Conservation (phyloP, 2,888 invertebrate genomes). For the Rugalucina vietnamica region DNA sequence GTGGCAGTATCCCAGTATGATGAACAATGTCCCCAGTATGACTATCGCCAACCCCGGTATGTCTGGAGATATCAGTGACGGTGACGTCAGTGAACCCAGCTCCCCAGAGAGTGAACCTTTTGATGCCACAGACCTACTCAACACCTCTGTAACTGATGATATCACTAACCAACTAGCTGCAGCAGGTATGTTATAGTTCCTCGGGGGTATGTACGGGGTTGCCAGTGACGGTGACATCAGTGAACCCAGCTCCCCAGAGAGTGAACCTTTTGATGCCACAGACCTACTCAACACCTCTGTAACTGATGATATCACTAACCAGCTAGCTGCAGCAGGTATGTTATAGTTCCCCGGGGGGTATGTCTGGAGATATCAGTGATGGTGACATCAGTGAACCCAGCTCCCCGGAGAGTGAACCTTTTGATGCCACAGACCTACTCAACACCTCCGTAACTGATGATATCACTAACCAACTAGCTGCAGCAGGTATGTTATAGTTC, state of each 20-base stretch:
- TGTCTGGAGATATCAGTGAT: no score
- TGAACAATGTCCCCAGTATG: not conserved
- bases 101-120: slow-evolving; percentile 83
- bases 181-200: no score
- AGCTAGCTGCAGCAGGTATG: slow-evolving; percentile 97
- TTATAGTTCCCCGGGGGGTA: no score
- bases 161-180: slow-evolving; percentile 98
- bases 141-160: slow-evolving; percentile 91
- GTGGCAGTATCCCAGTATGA: no score
- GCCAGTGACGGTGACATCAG: slow-evolving; percentile 76
- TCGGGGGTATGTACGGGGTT: no score
- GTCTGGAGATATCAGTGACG: slow-evolving; percentile 40
- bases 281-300: slow-evolving; percentile 91
- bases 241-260: slow-evolving; percentile 83
- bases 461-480: slow-evolving; percentile 97
- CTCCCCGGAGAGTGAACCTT: slow-evolving; percentile 82
- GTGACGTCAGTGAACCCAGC: slow-evolving; percentile 80
- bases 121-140: slow-evolving; percentile 93
- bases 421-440: slow-evolving; percentile 92
- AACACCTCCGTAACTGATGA: slow-evolving; percentile 92
- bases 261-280: slow-evolving; percentile 87
- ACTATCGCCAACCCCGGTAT: not conserved
- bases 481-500: no score
- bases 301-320: slow-evolving; percentile 97
- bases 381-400: slow-evolving; percentile 81